Conservation (phyloP, 1,140 invertebrate genomes). For the Temnothorax longispinosus region DNA sequence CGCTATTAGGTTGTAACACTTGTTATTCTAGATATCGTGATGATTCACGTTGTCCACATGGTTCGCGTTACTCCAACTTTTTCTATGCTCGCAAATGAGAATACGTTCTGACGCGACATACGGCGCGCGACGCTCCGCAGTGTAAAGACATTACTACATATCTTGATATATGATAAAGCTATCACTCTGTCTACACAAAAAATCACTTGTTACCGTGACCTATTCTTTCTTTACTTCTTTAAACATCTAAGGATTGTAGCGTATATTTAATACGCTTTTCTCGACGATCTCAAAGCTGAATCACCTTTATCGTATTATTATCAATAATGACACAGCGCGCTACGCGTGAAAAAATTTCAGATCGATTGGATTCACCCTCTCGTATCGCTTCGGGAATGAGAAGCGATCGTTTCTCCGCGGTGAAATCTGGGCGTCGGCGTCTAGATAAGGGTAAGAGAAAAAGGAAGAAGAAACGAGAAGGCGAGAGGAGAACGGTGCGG, state of each 20-base stretch:
- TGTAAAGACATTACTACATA: background rate
- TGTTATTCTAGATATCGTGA: too few relatives aligned
- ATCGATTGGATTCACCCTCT: constrained; percentile 32
- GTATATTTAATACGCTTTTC: background rate
- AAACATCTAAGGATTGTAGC: background rate
- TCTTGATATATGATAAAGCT: background rate
- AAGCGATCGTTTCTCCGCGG: constrained; percentile 62
- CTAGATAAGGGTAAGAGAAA: constrained; percentile 45
- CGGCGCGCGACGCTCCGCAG: too few relatives aligned
- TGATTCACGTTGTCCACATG: too few relatives aligned
- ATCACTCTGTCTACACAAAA: background rate
- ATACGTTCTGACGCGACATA: background rate
- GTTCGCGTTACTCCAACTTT: too few relatives aligned
- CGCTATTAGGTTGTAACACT: too few relatives aligned
- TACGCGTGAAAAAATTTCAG: constrained; percentile 42
- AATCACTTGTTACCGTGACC: background rate
- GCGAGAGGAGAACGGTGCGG: background rate
- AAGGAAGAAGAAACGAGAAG: constrained; percentile 15
- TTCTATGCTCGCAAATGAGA: too few relatives aligned
- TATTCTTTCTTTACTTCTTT: background rate
- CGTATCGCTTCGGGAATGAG: background rate
- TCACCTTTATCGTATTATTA: background rate
- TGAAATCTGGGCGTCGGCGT: constrained; percentile 70
- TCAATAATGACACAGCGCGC: background rate
- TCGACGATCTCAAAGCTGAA: background rate